Evolutionary conservation across 2,888 invertebrate species (phyloP).

Genomic region (Caenorhabditis parvicauda): DNA sequence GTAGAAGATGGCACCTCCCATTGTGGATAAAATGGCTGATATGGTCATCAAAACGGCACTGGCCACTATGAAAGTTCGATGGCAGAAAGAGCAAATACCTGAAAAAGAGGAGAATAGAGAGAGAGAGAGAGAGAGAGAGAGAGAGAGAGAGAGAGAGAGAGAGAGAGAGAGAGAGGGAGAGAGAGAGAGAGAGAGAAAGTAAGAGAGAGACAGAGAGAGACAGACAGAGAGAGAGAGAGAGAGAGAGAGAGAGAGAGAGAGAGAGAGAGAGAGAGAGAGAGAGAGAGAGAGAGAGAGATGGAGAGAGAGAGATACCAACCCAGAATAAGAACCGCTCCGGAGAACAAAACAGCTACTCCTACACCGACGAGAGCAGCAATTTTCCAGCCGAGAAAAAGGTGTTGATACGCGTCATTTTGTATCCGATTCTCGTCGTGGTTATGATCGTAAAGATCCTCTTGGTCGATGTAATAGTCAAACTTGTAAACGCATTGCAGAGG

Average conservation of each 20-base stretch:
- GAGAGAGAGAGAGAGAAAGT: too few species aligned
- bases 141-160: slow-evolving; percentile 2
- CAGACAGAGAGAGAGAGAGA: too few species aligned
- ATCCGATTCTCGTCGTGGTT: slow-evolving; percentile 61
- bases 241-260: too few species aligned
- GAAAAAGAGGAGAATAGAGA: slow-evolving; percentile 3
- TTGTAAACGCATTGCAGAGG: slow-evolving; percentile 59
- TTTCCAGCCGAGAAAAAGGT: slow-evolving; percentile 61
- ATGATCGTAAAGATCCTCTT: slow-evolving; percentile 61
- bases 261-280: too few species aligned
- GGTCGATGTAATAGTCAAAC: slow-evolving; percentile 61
- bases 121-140: too few species aligned
- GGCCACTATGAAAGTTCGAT: slow-evolving; percentile 44
- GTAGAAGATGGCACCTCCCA: slow-evolving; percentile 52
- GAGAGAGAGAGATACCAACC: too few species aligned
- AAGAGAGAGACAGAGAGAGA: too few species aligned
- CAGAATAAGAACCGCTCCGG: slow-evolving; percentile 32
- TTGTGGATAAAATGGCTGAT: slow-evolving; percentile 45
- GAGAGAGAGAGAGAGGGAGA: too few species aligned
- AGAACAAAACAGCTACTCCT: slow-evolving; percentile 44
- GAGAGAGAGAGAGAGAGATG: too few species aligned
- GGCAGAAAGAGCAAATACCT: slow-evolving; percentile 45
- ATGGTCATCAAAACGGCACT: slow-evolving; percentile 51
- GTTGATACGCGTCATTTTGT: slow-evolving; percentile 61
- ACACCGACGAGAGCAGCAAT: slow-evolving; percentile 54